Evolutionary conservation across 1,140 invertebrate genomes (phyloP).

Genomic region (Phenacoccus solenopsis): DNA sequence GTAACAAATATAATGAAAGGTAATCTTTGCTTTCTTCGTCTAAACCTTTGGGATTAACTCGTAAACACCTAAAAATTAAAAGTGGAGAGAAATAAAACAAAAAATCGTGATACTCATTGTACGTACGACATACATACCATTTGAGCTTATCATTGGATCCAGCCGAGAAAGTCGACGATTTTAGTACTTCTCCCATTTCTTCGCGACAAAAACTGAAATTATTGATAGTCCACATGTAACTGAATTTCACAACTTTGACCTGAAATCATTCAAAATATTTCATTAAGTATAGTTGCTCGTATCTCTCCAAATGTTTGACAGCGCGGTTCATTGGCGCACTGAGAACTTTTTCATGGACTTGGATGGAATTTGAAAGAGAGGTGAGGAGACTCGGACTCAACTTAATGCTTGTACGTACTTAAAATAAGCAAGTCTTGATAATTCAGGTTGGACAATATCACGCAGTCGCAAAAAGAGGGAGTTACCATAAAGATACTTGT

Average conservation of each 20-base stretch:
- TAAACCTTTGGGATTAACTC: constrained; percentile 97
- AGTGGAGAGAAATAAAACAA: not conserved
- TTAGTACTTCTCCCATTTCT: constrained; percentile 99
- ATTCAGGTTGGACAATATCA: no score
- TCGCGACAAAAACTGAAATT: constrained; percentile 99
- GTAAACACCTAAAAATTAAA: constrained; percentile 65
- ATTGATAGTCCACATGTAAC: constrained; percentile 99
- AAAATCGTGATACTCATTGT: not conserved
- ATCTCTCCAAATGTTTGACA: no score
- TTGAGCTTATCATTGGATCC: constrained; percentile 98
- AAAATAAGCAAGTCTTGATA: no score
- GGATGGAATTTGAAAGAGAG: no score
- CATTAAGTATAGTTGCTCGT: no score
- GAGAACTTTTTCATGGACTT: no score
- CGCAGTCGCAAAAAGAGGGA: no score
- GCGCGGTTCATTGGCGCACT: no score
- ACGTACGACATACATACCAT: constrained; percentile 53
- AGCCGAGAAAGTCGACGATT: constrained; percentile 98
- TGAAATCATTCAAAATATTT: constrained; percentile 36
- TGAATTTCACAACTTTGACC: constrained; percentile 99
- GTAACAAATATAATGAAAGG: constrained; percentile 91
- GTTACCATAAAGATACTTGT: no score
- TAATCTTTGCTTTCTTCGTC: constrained; percentile 99
- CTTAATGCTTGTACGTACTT: no score
- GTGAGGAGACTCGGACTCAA: no score